Evolutionary conservation across 2,797 vertebrate species (phyloP), one percentile per base, ranked within the genome.

Genomic region (Hydrocynus forskahlii): DNA sequence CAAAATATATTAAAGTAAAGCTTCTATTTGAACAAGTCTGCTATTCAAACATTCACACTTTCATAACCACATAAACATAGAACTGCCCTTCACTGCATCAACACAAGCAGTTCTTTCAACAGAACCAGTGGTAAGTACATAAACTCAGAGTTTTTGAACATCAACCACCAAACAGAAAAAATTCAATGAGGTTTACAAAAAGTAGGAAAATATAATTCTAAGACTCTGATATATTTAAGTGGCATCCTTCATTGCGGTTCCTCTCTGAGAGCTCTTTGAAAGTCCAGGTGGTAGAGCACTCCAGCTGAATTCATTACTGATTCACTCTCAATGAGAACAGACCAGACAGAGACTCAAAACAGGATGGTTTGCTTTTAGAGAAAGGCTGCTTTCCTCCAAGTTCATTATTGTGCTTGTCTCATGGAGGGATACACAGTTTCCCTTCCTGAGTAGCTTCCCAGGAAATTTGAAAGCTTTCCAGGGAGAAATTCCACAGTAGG

Each of bases 21-120:
- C 80, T 88, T 90, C 91, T 90, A 92, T 92, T 86, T 86, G 86
- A 89, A 94, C 92, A 95, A 91, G 91, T 84, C 78, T 80, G 88
- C 83, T 89, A 86, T 85, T 91, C 87, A 91, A 86, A 89, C 83
- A 84, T 81, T 84, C 82, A 79, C 14, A 69, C 68, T 66, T 73
- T 76, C 68, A 79, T 72, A 82, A 25, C 70, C 62, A 82, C 69
- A 71, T 75, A 48, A 79, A 79, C 55, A 79, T 40, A 75, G 57
- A 84, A 86, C 89, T 91, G 91, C 89, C 91, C 93, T 94, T 94
- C 94, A 94, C 92, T 95, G 93, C 88, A 94, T 90, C 91, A 92
- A 94, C 90, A 95, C 93, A 89, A 90, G 48, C 92, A 93, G 97
- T 95, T 97, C 96, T 97, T 99, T 96, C 96, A 98, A 98, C 97